A percentile compares a stretch with the other conserved stretches of the same genome.
phyloP scores from a whole-genome alignment of 2,888 invertebrate species.

The Caprella mutica region DNA sequence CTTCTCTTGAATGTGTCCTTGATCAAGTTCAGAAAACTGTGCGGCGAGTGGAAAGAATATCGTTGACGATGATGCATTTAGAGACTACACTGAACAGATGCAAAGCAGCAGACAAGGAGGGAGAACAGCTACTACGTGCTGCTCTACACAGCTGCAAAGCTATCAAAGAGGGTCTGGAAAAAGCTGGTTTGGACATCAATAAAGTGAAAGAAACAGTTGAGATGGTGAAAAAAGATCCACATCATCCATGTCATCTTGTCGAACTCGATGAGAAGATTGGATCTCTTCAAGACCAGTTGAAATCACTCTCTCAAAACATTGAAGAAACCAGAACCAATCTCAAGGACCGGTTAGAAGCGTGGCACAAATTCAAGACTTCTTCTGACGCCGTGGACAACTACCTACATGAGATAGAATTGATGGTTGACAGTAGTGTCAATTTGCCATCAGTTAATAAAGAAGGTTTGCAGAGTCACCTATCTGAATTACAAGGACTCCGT shows the following conservation, averaged over 20 bases:
- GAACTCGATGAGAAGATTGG: constrained; percentile 24
- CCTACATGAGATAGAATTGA: constrained; percentile 29
- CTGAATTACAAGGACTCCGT: constrained; percentile 24
- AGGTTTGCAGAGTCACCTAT: constrained; percentile 24
- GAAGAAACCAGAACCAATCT: constrained; percentile 25
- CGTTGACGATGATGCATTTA: constrained; percentile 30
- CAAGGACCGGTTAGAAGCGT: constrained; percentile 26
- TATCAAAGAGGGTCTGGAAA: constrained; percentile 22
- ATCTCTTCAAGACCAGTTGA: constrained; percentile 18
- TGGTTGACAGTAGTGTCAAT: constrained; percentile 30
- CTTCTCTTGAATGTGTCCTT: constrained; percentile 27
- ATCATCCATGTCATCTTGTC: constrained; percentile 29
- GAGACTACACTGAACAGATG: constrained; percentile 28
- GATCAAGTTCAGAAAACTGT: constrained; percentile 32
- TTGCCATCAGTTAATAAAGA: constrained; percentile 21
- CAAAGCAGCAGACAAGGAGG: constrained; percentile 29
- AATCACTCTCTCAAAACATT: constrained; percentile 19
- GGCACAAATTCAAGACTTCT: constrained; percentile 31
- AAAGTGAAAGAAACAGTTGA: constrained; percentile 32
- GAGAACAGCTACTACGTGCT: constrained; percentile 30
- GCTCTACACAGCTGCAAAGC: constrained; percentile 32
- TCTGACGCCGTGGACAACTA: constrained; percentile 31
- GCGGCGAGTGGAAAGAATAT: constrained; percentile 29
- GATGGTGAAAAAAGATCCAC: constrained; percentile 26
- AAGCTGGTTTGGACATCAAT: constrained; percentile 25